A percentile compares a stretch with the other conserved stretches of the same genome.
phyloP scores from a whole-genome alignment of 2,797 vertebrate species.

The Psittacula echo region DNA sequence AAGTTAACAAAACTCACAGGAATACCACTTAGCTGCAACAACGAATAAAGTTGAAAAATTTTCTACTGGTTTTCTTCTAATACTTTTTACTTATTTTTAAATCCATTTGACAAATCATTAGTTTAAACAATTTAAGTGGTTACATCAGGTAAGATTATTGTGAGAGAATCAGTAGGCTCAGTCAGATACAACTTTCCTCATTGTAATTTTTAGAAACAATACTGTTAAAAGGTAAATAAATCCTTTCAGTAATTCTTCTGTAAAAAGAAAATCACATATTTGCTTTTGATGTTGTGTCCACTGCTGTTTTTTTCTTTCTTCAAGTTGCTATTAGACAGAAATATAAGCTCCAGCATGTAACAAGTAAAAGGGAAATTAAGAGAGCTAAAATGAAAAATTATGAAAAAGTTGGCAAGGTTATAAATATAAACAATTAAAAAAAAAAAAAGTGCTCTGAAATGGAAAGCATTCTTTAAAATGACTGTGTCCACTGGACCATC shows the following conservation, averaged over 20 bases:
- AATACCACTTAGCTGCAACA: background rate
- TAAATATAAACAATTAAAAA: constrained; percentile 33
- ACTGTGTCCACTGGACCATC: constrained; percentile 45
- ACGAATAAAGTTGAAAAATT: background rate
- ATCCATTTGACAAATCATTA: background rate
- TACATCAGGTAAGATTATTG: background rate
- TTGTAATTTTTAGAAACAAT: background rate
- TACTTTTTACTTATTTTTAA: background rate
- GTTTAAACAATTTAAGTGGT: background rate
- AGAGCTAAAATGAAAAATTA: background rate
- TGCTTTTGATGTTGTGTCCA: background rate
- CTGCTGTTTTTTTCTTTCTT: background rate
- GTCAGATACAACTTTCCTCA: background rate
- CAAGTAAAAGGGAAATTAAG: constrained; percentile 21
- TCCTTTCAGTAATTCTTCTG: background rate
- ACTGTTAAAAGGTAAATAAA: background rate
- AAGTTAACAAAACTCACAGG: background rate
- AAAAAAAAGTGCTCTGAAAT: background rate
- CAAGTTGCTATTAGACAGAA: background rate
- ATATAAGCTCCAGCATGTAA: background rate
- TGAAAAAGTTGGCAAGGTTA: background rate
- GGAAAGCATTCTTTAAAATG: constrained; percentile 38
- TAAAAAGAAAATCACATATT: background rate
- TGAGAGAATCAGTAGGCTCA: background rate
- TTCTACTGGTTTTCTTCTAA: background rate